Conservation (phyloP, 2,797 vertebrate genomes). For the Thalassophryne amazonica region DNA sequence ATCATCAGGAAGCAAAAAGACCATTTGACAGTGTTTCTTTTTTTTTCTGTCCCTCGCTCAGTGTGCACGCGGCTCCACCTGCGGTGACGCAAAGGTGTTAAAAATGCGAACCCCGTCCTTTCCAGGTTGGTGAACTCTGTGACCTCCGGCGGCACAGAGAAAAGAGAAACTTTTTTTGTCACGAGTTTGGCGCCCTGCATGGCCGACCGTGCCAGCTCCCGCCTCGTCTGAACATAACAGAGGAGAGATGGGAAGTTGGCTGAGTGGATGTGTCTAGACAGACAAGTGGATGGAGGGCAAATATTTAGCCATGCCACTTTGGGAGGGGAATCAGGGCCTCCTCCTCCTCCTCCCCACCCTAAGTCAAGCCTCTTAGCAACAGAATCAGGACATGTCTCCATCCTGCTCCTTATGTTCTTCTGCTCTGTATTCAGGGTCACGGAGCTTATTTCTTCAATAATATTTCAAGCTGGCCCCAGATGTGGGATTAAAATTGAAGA, state of each 20-base stretch:
- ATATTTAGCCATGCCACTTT: slow-evolving; percentile 78
- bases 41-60: slow-evolving; percentile 5
- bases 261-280: slow-evolving; percentile 74
- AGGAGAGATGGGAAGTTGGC: slow-evolving; percentile 45
- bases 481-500: slow-evolving; percentile 81
- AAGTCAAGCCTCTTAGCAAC: slow-evolving; percentile 49
- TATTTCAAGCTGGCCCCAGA: slow-evolving; percentile 80
- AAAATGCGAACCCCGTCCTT: slow-evolving; percentile 65
- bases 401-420: slow-evolving; percentile 42
- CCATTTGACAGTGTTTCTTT: slow-evolving; percentile 57
- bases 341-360: slow-evolving; percentile 34
- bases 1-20: slow-evolving; percentile 65
- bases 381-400: slow-evolving; percentile 60
- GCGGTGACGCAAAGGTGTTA: slow-evolving; percentile 64
- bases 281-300: slow-evolving; percentile 74
- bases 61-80: slow-evolving; percentile 39
- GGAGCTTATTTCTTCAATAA: slow-evolving; percentile 84
- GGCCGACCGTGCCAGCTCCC: slow-evolving; percentile 59
- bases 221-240: slow-evolving; percentile 48
- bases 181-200: slow-evolving; percentile 58
- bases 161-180: slow-evolving; percentile 75
- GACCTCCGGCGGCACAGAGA: slow-evolving; percentile 60
- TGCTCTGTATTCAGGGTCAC: slow-evolving; percentile 83
- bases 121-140: slow-evolving; percentile 70
- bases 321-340: slow-evolving; percentile 56